A percentile compares a stretch with the other conserved stretches of the same genome.
These are phyloP conservation scores for Sterrhoptilus dennistouni DNA, from an alignment of 2,113 vertebrate species.

Conservation along the genomic window DNA sequence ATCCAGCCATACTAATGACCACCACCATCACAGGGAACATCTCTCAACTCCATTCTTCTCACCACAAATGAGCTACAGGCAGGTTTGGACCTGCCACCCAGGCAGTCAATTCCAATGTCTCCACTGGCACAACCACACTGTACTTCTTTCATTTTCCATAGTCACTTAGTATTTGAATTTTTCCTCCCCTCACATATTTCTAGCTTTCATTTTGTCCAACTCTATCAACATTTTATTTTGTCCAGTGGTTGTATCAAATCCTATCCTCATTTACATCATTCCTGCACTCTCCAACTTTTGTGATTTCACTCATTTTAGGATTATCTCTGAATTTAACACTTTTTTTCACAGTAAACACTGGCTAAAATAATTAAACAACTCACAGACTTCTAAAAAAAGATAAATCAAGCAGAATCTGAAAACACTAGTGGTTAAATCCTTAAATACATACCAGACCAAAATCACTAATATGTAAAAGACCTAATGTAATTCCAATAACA, in stretches of 20 bases:
- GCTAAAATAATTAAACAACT: neutral
- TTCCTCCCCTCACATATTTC: neutral
- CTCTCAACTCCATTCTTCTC: neutral
- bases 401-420: neutral
- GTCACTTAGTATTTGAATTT: neutral
- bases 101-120: neutral
- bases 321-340: neutral
- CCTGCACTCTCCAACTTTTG: neutral
- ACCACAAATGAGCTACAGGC: neutral
- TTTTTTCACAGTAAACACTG: neutral
- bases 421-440: neutral
- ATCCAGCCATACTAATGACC: rapidly evolving
- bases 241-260: neutral
- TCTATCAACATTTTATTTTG: neutral
- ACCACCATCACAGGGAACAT: neutral
- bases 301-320: neutral
- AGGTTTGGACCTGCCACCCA: neutral
- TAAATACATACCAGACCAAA: neutral
- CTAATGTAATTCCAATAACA: neutral
- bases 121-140: neutral
- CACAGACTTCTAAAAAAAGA: neutral
- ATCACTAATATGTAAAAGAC: neutral
- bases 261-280: neutral
- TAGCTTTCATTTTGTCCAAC: neutral
- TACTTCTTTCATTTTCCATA: neutral